Percentiles rank a stretch among this genome's conserved stretches.
phyloP scores from a whole-genome alignment of 2,888 invertebrate genomes.

The Nysson spinosus region DNA sequence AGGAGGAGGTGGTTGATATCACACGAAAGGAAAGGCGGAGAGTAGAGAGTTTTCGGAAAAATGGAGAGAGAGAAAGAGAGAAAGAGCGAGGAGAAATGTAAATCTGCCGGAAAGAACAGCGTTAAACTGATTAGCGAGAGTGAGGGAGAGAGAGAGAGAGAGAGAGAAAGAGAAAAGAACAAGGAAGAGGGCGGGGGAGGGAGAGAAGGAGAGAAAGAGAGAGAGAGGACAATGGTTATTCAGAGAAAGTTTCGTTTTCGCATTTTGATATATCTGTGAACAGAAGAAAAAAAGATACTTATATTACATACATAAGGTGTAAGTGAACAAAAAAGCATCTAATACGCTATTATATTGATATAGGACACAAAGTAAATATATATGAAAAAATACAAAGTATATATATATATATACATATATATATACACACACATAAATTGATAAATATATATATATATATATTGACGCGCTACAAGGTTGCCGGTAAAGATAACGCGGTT shows the following conservation, averaged over 20 bases:
- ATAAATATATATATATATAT: conserved; percentile 72
- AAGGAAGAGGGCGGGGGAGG: conserved; percentile 9
- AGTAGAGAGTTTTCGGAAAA: no score
- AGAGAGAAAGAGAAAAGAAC: conserved; percentile 21
- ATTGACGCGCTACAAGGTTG: conserved; percentile 70
- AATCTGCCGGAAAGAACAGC: conserved; percentile 44
- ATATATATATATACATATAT: conserved; percentile 60
- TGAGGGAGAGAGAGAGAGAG: conserved; percentile 12
- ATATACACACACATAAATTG: conserved; percentile 65
- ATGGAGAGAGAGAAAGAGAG: conserved; percentile 28
- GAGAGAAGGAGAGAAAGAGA: conserved; percentile 16
- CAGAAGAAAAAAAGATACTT: conserved; percentile 70
- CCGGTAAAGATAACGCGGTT: conserved; percentile 71
- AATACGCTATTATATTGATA: conserved; percentile 74
- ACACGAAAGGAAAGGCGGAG: no score
- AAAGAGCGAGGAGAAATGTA: conserved; percentile 1
- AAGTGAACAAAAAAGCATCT: conserved; percentile 75
- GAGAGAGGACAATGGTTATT: conserved; percentile 60
- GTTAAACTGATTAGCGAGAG: not conserved
- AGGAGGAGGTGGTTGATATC: no score
- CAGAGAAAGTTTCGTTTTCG: conserved; percentile 72
- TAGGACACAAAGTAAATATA: conserved; percentile 73
- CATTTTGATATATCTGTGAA: conserved; percentile 74
- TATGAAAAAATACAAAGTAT: conserved; percentile 65
- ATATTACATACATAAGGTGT: conserved; percentile 75